A percentile compares a stretch with the other conserved stretches of the same genome.
These are phyloP conservation scores for Tethya wilhelma DNA, from an alignment of 37 sponge, comb jelly and placozoan species.

Conservation along the genomic window DNA sequence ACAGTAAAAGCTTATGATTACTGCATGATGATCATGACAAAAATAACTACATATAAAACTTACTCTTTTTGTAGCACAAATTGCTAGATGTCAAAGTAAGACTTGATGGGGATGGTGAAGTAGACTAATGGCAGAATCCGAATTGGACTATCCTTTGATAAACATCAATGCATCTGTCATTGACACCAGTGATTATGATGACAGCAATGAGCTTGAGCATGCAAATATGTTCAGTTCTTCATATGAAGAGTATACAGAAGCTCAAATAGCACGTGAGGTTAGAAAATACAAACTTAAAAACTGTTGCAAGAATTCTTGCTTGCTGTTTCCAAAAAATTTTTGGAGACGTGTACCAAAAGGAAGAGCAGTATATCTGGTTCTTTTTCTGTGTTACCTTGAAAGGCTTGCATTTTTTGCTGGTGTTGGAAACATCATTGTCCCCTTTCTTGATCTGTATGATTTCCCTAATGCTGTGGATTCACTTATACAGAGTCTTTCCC, in stretches of 20 bases:
- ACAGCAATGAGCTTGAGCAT: no score
- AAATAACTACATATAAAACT: no score
- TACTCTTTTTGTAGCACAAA: no score
- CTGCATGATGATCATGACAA: no score
- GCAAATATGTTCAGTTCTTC: no score
- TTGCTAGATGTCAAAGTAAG: no score
- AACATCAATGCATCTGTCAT: no score
- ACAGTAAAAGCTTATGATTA: no score
- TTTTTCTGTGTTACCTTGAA: constrained; percentile 15
- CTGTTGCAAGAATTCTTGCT: not conserved
- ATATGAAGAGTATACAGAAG: not conserved
- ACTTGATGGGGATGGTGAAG: no score
- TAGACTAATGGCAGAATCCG: no score
- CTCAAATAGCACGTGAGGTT: not conserved
- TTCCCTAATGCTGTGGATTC: not conserved
- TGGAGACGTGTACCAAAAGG: not conserved
- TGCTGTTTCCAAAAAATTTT: not conserved
- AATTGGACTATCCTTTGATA: no score
- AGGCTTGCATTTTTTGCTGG: constrained; percentile 1
- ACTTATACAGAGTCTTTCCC: not conserved
- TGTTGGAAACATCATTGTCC: not conserved
- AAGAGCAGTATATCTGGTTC: not conserved
- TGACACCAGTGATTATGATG: no score
- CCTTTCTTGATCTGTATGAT: not conserved
- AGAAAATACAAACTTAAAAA: not conserved